Evolutionary conservation across 2,113 vertebrate species (phyloP).

Genomic region (Ammodytes dubius): DNA sequence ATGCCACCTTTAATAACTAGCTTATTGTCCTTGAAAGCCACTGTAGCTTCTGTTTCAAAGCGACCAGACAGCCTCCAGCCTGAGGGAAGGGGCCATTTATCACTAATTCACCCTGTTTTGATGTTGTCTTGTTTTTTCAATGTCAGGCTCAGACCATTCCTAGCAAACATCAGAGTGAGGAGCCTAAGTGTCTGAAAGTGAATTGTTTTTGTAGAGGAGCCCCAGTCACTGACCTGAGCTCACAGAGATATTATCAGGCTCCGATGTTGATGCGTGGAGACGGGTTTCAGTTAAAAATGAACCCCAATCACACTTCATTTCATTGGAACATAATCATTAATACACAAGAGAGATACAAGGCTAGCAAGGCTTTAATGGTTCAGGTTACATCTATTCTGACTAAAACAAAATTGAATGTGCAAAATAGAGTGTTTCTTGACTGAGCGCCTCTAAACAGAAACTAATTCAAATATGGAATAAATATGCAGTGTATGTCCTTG

Average conservation of each 20-base stretch:
- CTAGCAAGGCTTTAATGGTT: neutral
- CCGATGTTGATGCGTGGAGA: neutral
- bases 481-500: too few species aligned
- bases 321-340: neutral
- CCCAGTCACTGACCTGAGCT: slow-evolving; percentile 2
- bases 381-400: neutral
- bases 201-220: slow-evolving; percentile 1
- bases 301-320: neutral
- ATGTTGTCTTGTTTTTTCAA: slow-evolving; percentile 35
- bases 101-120: slow-evolving; percentile 64
- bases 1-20: slow-evolving; percentile 3
- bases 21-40: too few species aligned
- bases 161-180: neutral
- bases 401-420: neutral
- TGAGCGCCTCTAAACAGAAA: too few species aligned
- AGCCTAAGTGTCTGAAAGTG: neutral
- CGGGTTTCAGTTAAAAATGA: neutral
- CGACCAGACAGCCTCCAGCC: slow-evolving; percentile 56
- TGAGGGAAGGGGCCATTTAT: slow-evolving; percentile 39
- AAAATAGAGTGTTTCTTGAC: too few species aligned
- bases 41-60: neutral
- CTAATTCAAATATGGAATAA: too few species aligned
- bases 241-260: neutral
- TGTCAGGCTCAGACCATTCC: slow-evolving; percentile 34
- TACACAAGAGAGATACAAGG: neutral